Conservation (phyloP, 2,113 vertebrate species). For the Pionites leucogaster region DNA sequence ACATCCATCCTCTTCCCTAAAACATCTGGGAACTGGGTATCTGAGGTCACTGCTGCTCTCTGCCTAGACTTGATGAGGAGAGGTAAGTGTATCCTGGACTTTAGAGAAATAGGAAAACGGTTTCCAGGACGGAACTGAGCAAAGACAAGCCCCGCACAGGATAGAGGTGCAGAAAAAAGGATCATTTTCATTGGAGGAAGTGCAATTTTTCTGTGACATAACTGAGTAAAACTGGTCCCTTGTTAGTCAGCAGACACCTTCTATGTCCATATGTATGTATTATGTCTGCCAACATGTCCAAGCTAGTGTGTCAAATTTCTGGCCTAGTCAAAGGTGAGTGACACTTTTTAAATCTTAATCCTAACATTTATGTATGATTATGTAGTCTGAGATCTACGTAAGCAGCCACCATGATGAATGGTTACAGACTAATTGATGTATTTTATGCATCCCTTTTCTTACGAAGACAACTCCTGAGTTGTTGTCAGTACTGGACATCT, state of each 20-base stretch:
- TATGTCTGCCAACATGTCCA: background rate
- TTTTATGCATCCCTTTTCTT: background rate
- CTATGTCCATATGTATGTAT: fast-evolving
- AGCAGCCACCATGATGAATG: background rate
- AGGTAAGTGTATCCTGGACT: background rate
- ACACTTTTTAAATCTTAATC: background rate
- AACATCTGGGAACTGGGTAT: background rate
- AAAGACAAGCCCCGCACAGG: background rate
- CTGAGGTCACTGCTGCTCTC: background rate
- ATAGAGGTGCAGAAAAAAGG: background rate
- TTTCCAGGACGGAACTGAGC: background rate
- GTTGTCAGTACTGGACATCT: background rate
- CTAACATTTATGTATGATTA: background rate
- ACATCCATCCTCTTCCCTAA: background rate
- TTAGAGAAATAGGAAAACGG: background rate
- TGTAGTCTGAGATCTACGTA: fast-evolving
- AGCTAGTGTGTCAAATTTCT: background rate
- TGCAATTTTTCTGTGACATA: background rate
- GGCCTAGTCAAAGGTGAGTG: background rate
- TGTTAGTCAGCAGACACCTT: background rate
- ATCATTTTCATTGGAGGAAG: background rate
- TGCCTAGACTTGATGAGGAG: background rate
- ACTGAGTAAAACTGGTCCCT: background rate
- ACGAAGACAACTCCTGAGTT: background rate
- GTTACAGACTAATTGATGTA: background rate